These are phyloP conservation scores for Cyprinodon variegatus DNA, from an alignment of 2,113 vertebrate genomes.

Conservation along the genomic window DNA sequence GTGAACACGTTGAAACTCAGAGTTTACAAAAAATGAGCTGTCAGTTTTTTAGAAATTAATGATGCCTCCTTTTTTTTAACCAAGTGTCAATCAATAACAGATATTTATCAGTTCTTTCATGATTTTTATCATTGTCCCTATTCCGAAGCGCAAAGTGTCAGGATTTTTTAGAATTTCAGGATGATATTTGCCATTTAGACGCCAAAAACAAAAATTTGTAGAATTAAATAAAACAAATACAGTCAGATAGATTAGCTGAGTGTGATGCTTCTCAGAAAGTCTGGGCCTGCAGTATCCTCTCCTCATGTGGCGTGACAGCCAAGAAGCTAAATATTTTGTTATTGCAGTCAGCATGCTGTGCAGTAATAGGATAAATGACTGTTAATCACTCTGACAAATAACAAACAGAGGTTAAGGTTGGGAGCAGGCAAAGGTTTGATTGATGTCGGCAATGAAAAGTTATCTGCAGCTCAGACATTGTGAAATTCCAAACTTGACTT, in stretches of 20 bases:
- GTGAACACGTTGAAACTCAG: too few species aligned
- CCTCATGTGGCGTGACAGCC: constrained; percentile 53
- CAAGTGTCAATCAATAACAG: constrained; percentile 37
- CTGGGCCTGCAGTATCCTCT: constrained; percentile 40
- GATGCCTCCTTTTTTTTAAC: not conserved
- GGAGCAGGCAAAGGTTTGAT: constrained; percentile 53
- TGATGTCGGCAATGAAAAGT: constrained; percentile 48
- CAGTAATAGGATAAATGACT: constrained; percentile 67
- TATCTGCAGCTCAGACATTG: constrained; percentile 29
- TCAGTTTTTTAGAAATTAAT: too few species aligned
- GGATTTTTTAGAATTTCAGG: constrained; percentile 10
- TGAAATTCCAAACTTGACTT: constrained; percentile 10
- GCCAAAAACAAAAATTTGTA: not conserved
- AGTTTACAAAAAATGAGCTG: too few species aligned
- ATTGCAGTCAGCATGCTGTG: constrained; percentile 55
- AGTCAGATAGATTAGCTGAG: constrained; percentile 21
- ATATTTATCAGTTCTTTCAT: constrained; percentile 11
- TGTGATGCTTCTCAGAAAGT: constrained; percentile 40
- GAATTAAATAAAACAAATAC: constrained; percentile 10
- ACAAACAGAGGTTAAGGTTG: constrained; percentile 59
- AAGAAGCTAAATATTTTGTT: constrained; percentile 59
- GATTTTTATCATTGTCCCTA: constrained; percentile 20
- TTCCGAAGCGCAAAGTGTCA: not conserved
- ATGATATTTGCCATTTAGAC: not conserved
- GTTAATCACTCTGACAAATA: constrained; percentile 74